These are phyloP conservation scores for Sitobion miscanthi DNA, from an alignment of 1,140 invertebrate genomes.

Conservation along the genomic window DNA sequence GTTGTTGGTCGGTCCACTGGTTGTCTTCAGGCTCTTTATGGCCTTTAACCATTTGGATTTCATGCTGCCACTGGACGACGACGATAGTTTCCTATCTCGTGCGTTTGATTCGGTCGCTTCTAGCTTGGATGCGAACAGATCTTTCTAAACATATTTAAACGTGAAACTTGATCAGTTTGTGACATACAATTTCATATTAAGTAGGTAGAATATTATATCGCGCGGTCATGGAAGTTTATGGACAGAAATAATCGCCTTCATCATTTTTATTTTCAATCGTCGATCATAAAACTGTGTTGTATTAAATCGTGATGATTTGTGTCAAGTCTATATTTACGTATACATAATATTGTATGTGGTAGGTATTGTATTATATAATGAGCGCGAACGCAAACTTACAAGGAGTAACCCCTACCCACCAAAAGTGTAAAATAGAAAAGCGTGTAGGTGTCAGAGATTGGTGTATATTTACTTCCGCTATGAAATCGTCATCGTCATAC, in stretches of 20 bases:
- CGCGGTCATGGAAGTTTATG: too few relatives aligned
- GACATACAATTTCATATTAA: too few relatives aligned
- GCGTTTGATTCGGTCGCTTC: slow-evolving; percentile 70
- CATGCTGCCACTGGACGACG: slow-evolving; percentile 85
- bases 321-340: not conserved
- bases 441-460: not conserved
- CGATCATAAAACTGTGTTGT: not conserved
- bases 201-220: not conserved
- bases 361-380: not conserved
- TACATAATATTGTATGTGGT: not conserved
- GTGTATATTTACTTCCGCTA: not conserved
- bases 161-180: not conserved
- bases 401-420: not conserved
- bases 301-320: not conserved
- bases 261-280: not conserved
- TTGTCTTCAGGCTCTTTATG: slow-evolving; percentile 89
- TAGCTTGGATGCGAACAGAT: slow-evolving; percentile 80
- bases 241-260: not conserved
- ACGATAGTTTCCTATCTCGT: slow-evolving; percentile 83
- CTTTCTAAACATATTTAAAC: slow-evolving; percentile 74
- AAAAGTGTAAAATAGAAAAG: not conserved
- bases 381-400: too few relatives aligned
- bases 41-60: slow-evolving; percentile 98
- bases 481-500: not conserved
- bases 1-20: slow-evolving; percentile 69